Evolutionary conservation across 2,113 vertebrate genomes (phyloP).

Genomic region (Gopherus flavomarginatus): DNA sequence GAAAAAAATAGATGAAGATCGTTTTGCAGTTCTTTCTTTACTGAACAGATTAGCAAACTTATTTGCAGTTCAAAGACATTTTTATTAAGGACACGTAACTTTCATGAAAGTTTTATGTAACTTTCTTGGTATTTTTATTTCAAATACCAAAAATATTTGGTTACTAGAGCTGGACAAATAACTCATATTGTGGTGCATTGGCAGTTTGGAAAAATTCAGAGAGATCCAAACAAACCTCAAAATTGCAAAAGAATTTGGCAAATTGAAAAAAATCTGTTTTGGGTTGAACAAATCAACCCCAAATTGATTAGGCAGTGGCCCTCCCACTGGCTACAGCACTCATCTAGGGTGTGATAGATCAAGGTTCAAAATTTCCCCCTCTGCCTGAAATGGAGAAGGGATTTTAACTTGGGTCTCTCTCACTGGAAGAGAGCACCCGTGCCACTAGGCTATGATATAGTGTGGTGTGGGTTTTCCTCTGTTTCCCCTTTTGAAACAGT

Average conservation of each 20-base stretch:
- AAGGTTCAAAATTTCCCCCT: neutral
- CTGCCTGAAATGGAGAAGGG: neutral
- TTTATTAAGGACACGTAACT: conserved; percentile 53
- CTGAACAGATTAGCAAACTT: conserved; percentile 52
- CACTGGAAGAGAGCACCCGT: neutral
- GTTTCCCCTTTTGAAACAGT: neutral
- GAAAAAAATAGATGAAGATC: conserved; percentile 63
- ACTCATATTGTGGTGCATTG: neutral
- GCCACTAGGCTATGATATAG: neutral
- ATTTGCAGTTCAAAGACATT: conserved; percentile 51
- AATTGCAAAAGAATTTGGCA: neutral
- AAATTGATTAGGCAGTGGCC: neutral
- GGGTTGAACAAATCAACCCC: neutral
- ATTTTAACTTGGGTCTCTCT: neutral
- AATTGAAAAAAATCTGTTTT: neutral
- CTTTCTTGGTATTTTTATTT: conserved; percentile 39
- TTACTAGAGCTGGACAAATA: neutral
- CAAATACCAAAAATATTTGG: neutral
- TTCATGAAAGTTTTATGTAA: conserved; percentile 56
- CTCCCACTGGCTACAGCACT: neutral
- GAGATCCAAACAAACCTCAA: neutral
- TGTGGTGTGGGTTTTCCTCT: neutral
- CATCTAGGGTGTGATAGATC: too few species aligned
- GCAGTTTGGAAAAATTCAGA: neutral
- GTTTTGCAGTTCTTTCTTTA: conserved; percentile 53